A percentile compares a stretch with the other conserved stretches of the same genome.
Conservation (phyloP, 2,113 vertebrate species). For the Leucopsar rothschildi region DNA sequence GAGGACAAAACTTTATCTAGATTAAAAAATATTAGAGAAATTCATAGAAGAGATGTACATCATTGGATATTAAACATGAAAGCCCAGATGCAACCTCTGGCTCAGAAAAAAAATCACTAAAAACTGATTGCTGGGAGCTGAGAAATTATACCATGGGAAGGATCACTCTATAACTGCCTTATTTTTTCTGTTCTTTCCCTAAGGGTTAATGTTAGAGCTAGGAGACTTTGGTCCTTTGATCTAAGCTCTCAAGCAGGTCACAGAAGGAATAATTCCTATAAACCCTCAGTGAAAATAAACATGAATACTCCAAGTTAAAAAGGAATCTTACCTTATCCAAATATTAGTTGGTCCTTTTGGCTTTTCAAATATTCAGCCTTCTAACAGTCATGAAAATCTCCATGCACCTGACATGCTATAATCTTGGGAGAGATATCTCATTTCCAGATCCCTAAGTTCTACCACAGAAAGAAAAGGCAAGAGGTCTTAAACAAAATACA, state of each 20-base stretch:
- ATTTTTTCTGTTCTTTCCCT: constrained; percentile 34
- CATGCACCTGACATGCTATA: neutral
- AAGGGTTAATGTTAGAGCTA: constrained; percentile 20
- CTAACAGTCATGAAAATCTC: neutral
- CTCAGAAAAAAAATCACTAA: constrained; percentile 2
- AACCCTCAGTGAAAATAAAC: constrained; percentile 21
- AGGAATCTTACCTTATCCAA: neutral
- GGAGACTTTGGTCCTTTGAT: constrained; percentile 50
- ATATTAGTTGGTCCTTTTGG: neutral
- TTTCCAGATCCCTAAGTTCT: neutral
- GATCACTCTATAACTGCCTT: constrained; percentile 8
- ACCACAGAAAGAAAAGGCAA: neutral
- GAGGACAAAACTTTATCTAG: constrained; percentile 21
- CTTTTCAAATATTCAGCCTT: neutral
- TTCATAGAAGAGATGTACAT: constrained; percentile 10
- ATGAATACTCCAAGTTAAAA: neutral
- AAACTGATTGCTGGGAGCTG: constrained; percentile 36
- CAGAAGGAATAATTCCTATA: constrained; percentile 23
- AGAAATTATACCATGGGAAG: constrained; percentile 40
- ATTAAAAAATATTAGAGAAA: constrained; percentile 18
- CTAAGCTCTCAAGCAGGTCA: constrained; percentile 23
- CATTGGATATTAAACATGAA: constrained; percentile 45
- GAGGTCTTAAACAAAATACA: neutral
- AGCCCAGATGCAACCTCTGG: constrained; percentile 22
- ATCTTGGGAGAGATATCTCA: neutral